These are phyloP conservation scores for Anomalospiza imberbis DNA, from an alignment of 2,797 vertebrate species.

Conservation along the genomic window DNA sequence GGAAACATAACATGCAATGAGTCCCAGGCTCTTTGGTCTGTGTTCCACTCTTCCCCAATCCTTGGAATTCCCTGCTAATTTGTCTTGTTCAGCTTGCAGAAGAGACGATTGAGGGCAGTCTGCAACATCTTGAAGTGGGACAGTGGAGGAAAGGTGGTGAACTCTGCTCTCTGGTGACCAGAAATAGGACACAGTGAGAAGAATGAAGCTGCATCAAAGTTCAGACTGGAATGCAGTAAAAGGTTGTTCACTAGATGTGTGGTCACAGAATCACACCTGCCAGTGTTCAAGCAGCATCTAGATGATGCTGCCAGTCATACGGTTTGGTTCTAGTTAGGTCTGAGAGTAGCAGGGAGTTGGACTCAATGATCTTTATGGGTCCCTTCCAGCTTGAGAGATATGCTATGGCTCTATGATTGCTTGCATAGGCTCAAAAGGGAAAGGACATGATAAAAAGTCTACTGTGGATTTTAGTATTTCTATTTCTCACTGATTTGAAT, in stretches of 20 bases:
- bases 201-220: not conserved
- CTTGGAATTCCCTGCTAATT: not conserved
- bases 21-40: not conserved
- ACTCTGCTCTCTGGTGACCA: not conserved
- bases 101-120: not conserved
- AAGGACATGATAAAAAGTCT: not conserved
- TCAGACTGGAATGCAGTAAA: not conserved
- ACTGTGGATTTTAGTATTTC: not conserved
- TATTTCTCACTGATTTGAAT: not conserved
- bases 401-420: not conserved
- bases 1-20: not conserved
- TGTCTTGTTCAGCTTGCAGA: not conserved
- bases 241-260: not conserved
- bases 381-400: not conserved
- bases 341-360: not conserved
- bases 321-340: not conserved
- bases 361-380: not conserved
- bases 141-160: not conserved
- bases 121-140: not conserved
- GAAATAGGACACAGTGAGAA: not conserved
- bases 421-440: not conserved
- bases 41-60: not conserved
- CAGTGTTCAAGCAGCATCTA: not conserved
- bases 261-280: not conserved
- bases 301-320: not conserved